Evolutionary conservation across 2,113 vertebrate genomes (phyloP), one percentile per base, ranked within the genome.

Genomic region (Eulemur macaco): DNA sequence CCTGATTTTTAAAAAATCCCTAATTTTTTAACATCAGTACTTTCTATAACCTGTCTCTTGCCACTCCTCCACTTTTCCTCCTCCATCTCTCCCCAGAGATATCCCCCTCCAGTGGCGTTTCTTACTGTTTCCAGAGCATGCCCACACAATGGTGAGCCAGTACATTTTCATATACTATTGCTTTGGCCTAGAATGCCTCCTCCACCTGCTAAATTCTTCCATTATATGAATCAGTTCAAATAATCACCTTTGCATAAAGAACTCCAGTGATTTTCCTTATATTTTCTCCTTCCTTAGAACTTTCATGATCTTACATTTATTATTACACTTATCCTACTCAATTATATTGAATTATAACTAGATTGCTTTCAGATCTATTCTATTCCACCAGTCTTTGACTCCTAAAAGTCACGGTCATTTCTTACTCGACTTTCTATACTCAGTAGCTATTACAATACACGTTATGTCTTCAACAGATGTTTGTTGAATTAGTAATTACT

Each of bases 71-170:
- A 2, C 3, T 14, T 54, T 82, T 29, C 0, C 50, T 58, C 3
- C 7, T 11, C 18, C 21, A 27, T 73, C 47, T 86, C 37, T 37
- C 9, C n/a, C 31, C 12, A 13, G 25, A 63, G 29, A 12, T 14
- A 52, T 27, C 10, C 29, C 14, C 27, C 15, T 69, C 39, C 15
- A 60, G n/a, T 23, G 2, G 1, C 23, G 18, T 47, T 42, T 39
- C 23, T 56, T 21, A 27, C 37, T 47, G 29, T 54, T 69, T 74
- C 58, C 31, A 23, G 50, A 14, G 4, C 20, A 50, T 14, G 18
- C 14, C 64, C 8, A 25, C 2, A 2, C 25, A 37, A 7, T 6
- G 6, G 2, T n/a, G 39, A 12, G 4, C 17, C 42, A 42, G 4
- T 18, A 20, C 23, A 5, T n/a, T 74, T 50, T 37, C 5, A 34